Evolutionary conservation across 2,113 vertebrate genomes (phyloP).

Genomic region (Bettongia penicillata): DNA sequence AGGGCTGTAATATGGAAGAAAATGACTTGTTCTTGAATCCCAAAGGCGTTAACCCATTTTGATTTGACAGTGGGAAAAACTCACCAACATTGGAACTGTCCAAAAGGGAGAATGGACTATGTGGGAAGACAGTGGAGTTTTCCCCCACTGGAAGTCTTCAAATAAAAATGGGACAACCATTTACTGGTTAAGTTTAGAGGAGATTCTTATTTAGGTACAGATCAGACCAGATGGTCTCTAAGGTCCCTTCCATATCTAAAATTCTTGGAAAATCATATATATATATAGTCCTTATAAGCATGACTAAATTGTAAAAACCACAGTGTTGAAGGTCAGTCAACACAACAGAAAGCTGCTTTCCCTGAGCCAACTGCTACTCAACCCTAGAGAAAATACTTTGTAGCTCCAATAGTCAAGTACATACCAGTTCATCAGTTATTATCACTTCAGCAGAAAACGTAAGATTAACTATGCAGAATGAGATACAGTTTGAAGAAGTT

Average conservation of each 20-base stretch:
- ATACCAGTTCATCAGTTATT: neutral
- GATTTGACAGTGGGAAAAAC: neutral
- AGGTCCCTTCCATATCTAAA: neutral
- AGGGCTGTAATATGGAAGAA: neutral
- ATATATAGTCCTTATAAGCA: neutral
- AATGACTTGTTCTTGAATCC: neutral
- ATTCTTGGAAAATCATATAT: neutral
- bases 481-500: neutral
- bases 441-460: neutral
- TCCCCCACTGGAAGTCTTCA: neutral
- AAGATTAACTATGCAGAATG: neutral
- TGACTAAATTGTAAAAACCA: neutral
- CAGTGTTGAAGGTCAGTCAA: neutral
- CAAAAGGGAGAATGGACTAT: neutral
- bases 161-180: neutral
- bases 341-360: neutral
- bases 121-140: neutral
- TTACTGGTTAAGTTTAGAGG: neutral
- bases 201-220: neutral
- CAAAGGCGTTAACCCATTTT: neutral
- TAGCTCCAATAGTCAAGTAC: neutral
- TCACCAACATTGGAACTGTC: neutral
- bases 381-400: neutral
- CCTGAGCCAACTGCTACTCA: neutral
- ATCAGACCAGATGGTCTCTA: neutral